Conservation (phyloP, 2,888 invertebrate genomes). For the Phlogophora meticulosa region DNA sequence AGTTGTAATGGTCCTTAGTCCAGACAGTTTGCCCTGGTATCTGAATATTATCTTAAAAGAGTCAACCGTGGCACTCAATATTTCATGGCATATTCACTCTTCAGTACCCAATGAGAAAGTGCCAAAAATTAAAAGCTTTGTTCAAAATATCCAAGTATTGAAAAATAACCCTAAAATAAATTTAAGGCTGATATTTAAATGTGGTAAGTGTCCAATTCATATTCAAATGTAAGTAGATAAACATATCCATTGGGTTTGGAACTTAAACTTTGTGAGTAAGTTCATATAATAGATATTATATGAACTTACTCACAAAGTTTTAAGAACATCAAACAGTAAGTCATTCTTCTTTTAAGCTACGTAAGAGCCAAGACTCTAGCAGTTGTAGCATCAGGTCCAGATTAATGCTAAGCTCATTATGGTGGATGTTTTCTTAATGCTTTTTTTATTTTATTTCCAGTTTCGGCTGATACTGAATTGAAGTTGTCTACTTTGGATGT, state of each 20-base stretch:
- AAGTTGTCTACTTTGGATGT: slow-evolving; percentile 90
- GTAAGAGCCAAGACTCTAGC: background rate
- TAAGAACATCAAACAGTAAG: background rate
- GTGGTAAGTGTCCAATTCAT: slow-evolving; percentile 89
- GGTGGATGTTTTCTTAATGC: slow-evolving; percentile 1
- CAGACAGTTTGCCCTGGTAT: slow-evolving; percentile 93
- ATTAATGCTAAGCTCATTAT: background rate
- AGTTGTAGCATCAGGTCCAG: background rate
- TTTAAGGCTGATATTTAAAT: slow-evolving; percentile 94
- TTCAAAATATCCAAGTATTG: slow-evolving; percentile 71
- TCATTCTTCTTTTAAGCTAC: background rate
- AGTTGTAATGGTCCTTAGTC: slow-evolving; percentile 93
- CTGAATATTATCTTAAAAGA: slow-evolving; percentile 91
- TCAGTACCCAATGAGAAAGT: slow-evolving; percentile 88
- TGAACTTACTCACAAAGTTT: too few relatives aligned
- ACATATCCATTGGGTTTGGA: background rate
- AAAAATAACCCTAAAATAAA: slow-evolving; percentile 81
- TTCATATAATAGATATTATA: too few relatives aligned
- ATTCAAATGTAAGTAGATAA: background rate
- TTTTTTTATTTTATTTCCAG: slow-evolving; percentile 80
- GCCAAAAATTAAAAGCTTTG: slow-evolving; percentile 79
- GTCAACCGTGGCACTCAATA: slow-evolving; percentile 87
- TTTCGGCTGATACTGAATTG: slow-evolving; percentile 90
- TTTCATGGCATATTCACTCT: slow-evolving; percentile 92
- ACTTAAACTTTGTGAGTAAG: background rate